Base-by-base conservation (phyloP, 2,113 vertebrate species). In the Corydoras sp. region DNA sequence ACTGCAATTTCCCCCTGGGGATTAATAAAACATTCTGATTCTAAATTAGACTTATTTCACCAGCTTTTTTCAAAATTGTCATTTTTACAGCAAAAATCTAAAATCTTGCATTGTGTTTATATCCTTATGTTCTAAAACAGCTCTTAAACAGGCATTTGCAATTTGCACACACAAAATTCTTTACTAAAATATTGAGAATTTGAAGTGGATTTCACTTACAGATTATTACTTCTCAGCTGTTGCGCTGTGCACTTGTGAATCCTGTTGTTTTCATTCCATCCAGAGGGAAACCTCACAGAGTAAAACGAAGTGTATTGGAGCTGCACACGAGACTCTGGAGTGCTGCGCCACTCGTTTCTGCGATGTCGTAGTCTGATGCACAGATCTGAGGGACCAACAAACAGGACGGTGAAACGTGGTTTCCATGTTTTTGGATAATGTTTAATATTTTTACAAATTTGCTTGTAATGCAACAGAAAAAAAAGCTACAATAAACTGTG, bases 251-350 rank as follows among this genome's bases (percentile, higher is more conserved):
- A 15, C 49, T 43, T 14, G 18, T 68, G 56, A 10, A 11, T 6
- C 30, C n/a, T 60, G 64, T 56, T 43, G 11, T 43, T 49, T 24
- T 62, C 64, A 6, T 29, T 60, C 60, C 49, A 62, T 51, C 35
- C 66, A 8, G 10, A 31, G 4, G 76, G 55, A 43, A 73, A 32
- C 7, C 58, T 63, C 14, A 76, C 31, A 10, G 73, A 78, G 18
- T 71, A 32, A 31, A 54, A 68, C 14, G 79, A 76, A 5, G 76
- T 80, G 60, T 71, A 78, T 56, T 15, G 30, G 13, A 9, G 62
- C 18, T 64, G 71, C 49, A 12, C 9, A 4, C 8, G 8, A 31
- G 51, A 24, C n/a, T 15, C 63, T 13, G 63, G 5, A 12, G 35
- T 54, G 15, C 73, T 63, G 30, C 7, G 15, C 30, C 49, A n/a